phyloP scores from a whole-genome alignment of 2,888 invertebrate species.

The Polia nebulosa region DNA sequence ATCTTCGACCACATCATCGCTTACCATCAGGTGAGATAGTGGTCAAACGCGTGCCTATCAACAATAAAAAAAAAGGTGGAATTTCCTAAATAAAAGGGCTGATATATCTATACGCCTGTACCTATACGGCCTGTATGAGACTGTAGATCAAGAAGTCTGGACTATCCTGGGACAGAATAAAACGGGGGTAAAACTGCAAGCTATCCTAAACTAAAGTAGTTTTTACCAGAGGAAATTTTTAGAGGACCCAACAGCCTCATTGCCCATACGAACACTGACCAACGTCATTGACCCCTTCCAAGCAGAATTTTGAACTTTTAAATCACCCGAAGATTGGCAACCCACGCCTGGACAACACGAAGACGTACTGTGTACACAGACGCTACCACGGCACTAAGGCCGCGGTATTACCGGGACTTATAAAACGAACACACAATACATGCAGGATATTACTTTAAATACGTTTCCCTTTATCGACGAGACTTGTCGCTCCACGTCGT shows the following conservation, averaged over 20 bases:
- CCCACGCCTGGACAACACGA: constrained; percentile 68
- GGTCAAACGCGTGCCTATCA: too few species aligned
- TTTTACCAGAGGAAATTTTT: not conserved
- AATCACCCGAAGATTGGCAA: constrained; percentile 66
- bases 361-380: constrained; percentile 77
- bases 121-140: not conserved
- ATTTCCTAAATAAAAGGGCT: not conserved
- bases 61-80: too few species aligned
- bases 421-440: constrained; percentile 74
- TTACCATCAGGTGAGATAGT: too few species aligned
- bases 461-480: constrained; percentile 51
- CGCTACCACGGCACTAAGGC: constrained; percentile 72
- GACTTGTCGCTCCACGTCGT: constrained; percentile 51
- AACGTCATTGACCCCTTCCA: not conserved
- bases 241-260: not conserved
- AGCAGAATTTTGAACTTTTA: not conserved
- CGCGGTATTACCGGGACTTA: constrained; percentile 63
- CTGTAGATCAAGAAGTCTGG: not conserved
- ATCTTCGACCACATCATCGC: too few species aligned
- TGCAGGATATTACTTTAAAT: constrained; percentile 71
- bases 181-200: not conserved
- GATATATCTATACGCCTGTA: not conserved
- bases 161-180: not conserved
- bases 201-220: not conserved
- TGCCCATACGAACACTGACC: not conserved